Conservation (phyloP, 2,888 invertebrate genomes). For the Xanthostigma xanthostigma region DNA sequence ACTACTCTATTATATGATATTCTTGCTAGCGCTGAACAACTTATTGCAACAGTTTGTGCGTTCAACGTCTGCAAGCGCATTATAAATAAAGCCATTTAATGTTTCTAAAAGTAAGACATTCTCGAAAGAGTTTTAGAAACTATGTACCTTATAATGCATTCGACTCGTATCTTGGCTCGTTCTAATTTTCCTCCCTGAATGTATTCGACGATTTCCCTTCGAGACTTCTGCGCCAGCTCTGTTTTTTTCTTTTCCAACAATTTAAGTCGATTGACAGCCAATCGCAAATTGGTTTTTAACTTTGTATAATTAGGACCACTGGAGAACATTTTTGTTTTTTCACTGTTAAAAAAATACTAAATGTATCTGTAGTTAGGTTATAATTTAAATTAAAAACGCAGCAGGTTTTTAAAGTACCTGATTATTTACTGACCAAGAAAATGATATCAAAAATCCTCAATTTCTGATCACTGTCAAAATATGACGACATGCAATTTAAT, state of each 20-base stretch:
- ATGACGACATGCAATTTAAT: too few relatives aligned
- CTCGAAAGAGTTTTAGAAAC: conserved; percentile 1
- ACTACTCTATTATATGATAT: background rate
- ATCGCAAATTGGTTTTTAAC: conserved; percentile 86
- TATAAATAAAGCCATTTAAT: background rate
- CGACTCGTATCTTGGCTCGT: conserved; percentile 91
- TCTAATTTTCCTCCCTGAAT: conserved; percentile 72
- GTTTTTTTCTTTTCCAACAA: conserved; percentile 95
- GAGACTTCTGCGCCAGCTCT: conserved; percentile 87
- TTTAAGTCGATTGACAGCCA: conserved; percentile 87
- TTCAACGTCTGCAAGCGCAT: too few relatives aligned
- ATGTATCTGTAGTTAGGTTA: too few relatives aligned
- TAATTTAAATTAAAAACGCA: too few relatives aligned
- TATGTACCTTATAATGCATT: conserved; percentile 78
- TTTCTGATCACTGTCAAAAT: too few relatives aligned
- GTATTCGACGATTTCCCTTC: conserved; percentile 96
- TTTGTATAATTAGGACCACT: conserved; percentile 88
- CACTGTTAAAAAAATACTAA: too few relatives aligned
- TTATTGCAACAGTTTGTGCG: too few relatives aligned
- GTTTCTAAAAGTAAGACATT: background rate
- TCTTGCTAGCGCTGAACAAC: too few relatives aligned
- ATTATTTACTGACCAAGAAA: too few relatives aligned
- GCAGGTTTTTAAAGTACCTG: too few relatives aligned
- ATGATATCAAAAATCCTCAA: too few relatives aligned
- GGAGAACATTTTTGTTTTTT: conserved; percentile 55